phyloP scores from a whole-genome alignment of 2,797 vertebrate genomes.

The Malacoctenus gilli region DNA sequence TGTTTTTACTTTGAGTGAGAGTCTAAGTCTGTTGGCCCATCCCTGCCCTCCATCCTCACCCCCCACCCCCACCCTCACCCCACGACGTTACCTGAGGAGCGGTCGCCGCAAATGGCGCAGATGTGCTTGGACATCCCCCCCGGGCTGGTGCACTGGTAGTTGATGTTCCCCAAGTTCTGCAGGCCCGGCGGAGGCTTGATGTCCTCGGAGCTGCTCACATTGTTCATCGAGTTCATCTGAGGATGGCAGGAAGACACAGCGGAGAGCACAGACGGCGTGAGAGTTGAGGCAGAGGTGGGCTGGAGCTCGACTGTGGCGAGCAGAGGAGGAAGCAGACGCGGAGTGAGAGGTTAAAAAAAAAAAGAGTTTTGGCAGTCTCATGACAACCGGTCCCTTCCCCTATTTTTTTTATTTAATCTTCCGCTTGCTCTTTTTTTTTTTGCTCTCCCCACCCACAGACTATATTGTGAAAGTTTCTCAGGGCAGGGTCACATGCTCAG shows the following conservation, averaged over 20 bases:
- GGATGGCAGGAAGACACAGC: conserved; percentile 51
- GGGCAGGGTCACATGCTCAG: conserved; percentile 64
- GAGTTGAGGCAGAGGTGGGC: conserved; percentile 31
- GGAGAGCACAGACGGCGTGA: conserved; percentile 30
- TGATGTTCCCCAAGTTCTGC: conserved; percentile 86
- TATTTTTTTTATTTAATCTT: conserved; percentile 58
- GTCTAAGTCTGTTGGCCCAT: background rate
- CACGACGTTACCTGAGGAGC: conserved; percentile 88
- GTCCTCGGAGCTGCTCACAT: conserved; percentile 89
- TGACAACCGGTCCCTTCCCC: conserved; percentile 60
- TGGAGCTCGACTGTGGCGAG: conserved; percentile 25
- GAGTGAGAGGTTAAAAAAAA: conserved; percentile 51
- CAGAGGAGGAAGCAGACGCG: conserved; percentile 51
- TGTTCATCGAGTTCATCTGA: conserved; percentile 89
- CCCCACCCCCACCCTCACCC: conserved; percentile 6
- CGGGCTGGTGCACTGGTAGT: conserved; percentile 89
- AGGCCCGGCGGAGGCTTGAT: conserved; percentile 91
- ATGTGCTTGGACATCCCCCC: conserved; percentile 94
- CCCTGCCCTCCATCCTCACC: background rate
- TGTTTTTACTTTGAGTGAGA: conserved; percentile 2
- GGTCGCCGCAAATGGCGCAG: conserved; percentile 96
- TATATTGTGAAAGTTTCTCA: conserved; percentile 64
- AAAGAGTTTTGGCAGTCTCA: conserved; percentile 49
- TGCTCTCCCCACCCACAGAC: conserved; percentile 51
- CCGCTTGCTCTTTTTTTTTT: conserved; percentile 38